A percentile compares a stretch with the other conserved stretches of the same genome.
These are phyloP conservation scores for Anthopleura sola DNA, from an alignment of 64 coral and sea anemone genomes.

Conservation along the genomic window DNA sequence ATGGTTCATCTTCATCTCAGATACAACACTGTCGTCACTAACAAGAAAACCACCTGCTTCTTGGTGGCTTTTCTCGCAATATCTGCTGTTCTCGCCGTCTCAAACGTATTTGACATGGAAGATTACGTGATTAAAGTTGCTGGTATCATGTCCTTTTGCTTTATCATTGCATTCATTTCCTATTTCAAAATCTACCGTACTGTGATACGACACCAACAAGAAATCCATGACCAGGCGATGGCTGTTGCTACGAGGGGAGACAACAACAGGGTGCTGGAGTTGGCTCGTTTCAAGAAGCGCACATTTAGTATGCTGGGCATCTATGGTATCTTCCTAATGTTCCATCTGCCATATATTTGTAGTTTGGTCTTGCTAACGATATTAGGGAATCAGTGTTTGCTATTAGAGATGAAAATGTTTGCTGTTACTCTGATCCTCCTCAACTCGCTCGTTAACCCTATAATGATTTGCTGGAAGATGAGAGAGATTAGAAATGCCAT, in stretches of 20 bases:
- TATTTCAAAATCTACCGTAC: slow-evolving; percentile 3
- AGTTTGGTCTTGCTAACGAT: neutral
- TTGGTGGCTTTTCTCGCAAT: neutral
- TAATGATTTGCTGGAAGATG: neutral
- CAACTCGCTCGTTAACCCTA: neutral
- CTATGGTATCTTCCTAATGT: neutral
- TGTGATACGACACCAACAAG: neutral
- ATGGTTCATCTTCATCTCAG: slow-evolving; percentile 12
- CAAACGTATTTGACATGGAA: neutral
- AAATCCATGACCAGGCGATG: neutral
- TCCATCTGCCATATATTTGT: neutral
- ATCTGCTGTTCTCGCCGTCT: neutral
- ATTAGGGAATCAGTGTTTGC: neutral
- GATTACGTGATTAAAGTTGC: neutral
- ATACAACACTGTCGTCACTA: slow-evolving; percentile 7
- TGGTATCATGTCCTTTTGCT: neutral
- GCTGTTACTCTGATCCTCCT: neutral
- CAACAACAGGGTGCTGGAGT: neutral
- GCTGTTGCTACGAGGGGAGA: neutral
- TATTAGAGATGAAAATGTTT: neutral
- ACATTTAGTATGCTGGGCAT: neutral
- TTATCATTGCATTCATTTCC: neutral
- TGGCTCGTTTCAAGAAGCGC: neutral
- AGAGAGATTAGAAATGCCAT: neutral
- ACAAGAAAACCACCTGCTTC: neutral